Conservation (phyloP, 2,113 vertebrate genomes). For the Phoxinus phoxinus region DNA sequence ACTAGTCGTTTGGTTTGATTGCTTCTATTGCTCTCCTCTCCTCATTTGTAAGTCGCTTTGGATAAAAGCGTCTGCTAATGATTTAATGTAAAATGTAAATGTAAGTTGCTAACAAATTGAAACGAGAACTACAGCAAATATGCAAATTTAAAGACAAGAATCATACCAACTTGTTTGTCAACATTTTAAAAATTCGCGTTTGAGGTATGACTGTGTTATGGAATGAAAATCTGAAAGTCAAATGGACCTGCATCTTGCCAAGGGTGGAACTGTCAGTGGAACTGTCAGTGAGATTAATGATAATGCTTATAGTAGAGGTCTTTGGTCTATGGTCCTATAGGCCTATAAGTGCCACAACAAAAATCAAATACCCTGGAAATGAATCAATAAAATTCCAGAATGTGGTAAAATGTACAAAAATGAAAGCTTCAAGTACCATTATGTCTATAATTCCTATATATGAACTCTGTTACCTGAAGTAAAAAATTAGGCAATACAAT, state of each 20-base stretch:
- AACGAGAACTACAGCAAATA: background rate
- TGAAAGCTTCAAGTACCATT: background rate
- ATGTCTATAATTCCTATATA: background rate
- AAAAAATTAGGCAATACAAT: background rate
- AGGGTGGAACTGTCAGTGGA: background rate
- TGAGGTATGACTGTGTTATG: background rate
- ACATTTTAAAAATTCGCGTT: background rate
- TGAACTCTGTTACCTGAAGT: background rate
- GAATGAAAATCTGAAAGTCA: background rate
- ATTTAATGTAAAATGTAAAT: no score
- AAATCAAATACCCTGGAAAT: background rate
- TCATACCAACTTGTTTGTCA: background rate
- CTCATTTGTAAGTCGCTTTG: no score
- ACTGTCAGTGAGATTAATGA: background rate
- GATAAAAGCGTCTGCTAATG: no score
- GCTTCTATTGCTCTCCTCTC: no score
- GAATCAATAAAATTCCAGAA: background rate
- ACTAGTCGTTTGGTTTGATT: no score
- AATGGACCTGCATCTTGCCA: background rate
- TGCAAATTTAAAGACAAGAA: background rate
- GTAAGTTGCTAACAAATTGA: background rate
- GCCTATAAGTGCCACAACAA: background rate
- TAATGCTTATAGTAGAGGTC: background rate
- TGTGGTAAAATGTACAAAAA: background rate
- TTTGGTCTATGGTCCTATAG: background rate